Conservation (phyloP, 2,888 invertebrate genomes). For the Torymus texanus region DNA sequence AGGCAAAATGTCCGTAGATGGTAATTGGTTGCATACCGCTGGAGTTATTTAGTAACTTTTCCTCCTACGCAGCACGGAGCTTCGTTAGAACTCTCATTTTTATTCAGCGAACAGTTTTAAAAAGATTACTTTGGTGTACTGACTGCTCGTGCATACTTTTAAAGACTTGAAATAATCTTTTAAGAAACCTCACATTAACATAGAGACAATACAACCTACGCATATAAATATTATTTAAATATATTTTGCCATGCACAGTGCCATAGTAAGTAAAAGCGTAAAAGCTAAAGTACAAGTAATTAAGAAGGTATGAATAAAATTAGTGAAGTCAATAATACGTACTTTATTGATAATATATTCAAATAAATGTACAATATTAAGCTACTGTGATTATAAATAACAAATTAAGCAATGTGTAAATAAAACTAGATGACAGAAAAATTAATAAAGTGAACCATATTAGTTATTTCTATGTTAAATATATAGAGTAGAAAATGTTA, state of each 20-base stretch:
- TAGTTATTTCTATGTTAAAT: not conserved
- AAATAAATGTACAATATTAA: slow-evolving; percentile 7
- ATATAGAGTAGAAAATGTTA: too few relatives aligned
- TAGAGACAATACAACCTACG: slow-evolving; percentile 2
- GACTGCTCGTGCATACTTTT: not conserved
- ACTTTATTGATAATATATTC: too few relatives aligned
- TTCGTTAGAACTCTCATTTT: slow-evolving; percentile 14
- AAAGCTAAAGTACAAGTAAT: slow-evolving; percentile 18
- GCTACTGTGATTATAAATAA: too few relatives aligned
- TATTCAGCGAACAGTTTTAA: not conserved
- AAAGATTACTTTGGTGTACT: not conserved
- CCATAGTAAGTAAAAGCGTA: not conserved
- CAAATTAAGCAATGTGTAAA: slow-evolving; percentile 1
- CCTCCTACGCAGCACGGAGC: slow-evolving; percentile 14
- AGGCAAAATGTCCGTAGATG: not conserved
- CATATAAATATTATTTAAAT: slow-evolving; percentile 22
- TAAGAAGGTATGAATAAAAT: slow-evolving; percentile 31
- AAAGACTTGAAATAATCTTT: not conserved
- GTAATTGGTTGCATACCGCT: slow-evolving; percentile 10
- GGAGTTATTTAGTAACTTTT: slow-evolving; percentile 18
- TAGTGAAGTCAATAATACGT: slow-evolving; percentile 20
- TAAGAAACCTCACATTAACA: slow-evolving; percentile 13
- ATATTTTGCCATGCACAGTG: not conserved
- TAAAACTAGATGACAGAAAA: slow-evolving; percentile 11
- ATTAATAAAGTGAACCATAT: slow-evolving; percentile 12